Evolutionary conservation across 2,113 vertebrate genomes (phyloP), one percentile per base, ranked within the genome.

Genomic region (Oryzias curvinotus): DNA sequence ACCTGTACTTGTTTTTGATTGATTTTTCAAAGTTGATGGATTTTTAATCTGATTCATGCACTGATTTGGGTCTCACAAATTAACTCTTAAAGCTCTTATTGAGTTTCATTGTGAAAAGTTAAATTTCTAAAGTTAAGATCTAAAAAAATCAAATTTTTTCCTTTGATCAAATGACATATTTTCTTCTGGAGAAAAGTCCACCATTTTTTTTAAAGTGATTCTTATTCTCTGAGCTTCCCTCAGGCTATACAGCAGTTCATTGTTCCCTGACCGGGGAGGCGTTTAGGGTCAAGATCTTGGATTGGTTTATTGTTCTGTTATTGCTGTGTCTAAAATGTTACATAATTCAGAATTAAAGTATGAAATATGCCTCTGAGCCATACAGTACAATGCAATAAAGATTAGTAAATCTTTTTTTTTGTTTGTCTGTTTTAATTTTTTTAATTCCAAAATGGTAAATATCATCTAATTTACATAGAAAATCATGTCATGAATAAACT

Each of bases 401-500:
- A 15, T 14, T 7, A 30, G 4, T 30, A 6, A 49, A 5, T 15
- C 49, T 1, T 15, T 14, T 23, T 14, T 23, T 0, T 15, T 26
- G 51, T 42, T 55, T 17, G 41, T 62, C 10, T 48, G 4, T 18
- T 16, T 48, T 52, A 59, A 44, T 62, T 64, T 70, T 73, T 45
- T 73, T 69, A 62, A 52, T 46, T 54, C 45, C 42, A 17, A 45
- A 19, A 53, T 57, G 68, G 13, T 66, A 60, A 69, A 41, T 46
- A 17, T 70, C 52, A 53, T 64, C 60, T 78, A 77, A 84, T 78
- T 84, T 73, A 84, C 84, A 75, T 73, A 62, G 71, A 74, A 51
- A 54, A 71, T 68, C 61, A 15, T 56, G 53, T 41, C 26, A 52
- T 58, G 14, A 36, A 42, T 48, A 68, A 72, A 64, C 57, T 56